phyloP scores from a whole-genome alignment of 2,113 vertebrate genomes.

The Hylia prasina region DNA sequence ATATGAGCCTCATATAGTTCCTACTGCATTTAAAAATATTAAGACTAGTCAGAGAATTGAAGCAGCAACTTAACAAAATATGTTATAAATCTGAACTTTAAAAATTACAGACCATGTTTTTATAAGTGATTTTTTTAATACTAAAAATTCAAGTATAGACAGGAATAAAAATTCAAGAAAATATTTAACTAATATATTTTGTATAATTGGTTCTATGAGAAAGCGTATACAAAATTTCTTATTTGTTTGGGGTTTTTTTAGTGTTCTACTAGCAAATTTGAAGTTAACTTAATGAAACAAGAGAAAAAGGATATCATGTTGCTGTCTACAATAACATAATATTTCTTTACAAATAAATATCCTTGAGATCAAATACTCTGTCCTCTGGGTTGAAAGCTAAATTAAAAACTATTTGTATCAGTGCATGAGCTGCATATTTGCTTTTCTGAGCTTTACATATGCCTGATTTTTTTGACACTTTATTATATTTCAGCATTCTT shows the following conservation, averaged over 20 bases:
- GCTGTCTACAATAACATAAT: neutral
- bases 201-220: neutral
- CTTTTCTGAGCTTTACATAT: neutral
- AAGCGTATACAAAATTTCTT: neutral
- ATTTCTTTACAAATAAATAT: neutral
- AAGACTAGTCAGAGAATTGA: neutral
- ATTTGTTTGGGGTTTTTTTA: neutral
- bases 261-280: neutral
- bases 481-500: neutral
- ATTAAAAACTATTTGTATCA: neutral
- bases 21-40: neutral
- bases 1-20: neutral
- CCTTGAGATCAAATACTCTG: neutral
- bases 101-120: neutral
- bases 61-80: neutral
- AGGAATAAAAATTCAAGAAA: neutral
- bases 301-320: neutral
- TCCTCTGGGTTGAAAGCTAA: neutral
- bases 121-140: neutral
- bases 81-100: neutral
- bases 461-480: neutral
- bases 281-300: neutral
- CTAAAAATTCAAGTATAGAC: neutral
- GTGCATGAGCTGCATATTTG: neutral
- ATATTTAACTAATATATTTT: neutral